Conservation (phyloP, 2,888 invertebrate species). For the Smittia aterrima region DNA sequence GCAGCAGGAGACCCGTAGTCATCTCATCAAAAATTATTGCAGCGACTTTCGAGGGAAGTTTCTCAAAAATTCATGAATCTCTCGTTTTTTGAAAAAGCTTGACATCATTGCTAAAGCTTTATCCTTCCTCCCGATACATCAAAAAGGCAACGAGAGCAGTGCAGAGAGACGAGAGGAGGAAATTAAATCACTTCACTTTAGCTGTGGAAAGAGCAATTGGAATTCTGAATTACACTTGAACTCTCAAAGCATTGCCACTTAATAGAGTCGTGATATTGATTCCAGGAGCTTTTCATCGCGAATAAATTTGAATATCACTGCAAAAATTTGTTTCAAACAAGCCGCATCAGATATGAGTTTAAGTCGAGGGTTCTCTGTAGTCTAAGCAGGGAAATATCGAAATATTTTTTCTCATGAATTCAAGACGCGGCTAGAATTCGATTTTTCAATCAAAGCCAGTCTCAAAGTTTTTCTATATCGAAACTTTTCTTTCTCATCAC, state of each 20-base stretch:
- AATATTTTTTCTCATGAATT: not conserved
- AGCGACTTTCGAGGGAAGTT: no score
- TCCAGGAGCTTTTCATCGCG: not conserved
- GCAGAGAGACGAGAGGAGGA: not conserved
- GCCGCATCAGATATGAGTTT: not conserved
- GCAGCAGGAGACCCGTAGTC: no score
- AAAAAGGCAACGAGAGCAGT: no score
- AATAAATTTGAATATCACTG: not conserved
- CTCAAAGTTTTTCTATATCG: not conserved
- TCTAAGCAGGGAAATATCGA: not conserved
- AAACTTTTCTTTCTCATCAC: not conserved
- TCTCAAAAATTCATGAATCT: no score
- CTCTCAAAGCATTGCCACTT: no score
- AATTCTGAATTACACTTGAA: not conserved
- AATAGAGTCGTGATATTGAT: no score
- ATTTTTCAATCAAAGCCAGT: not conserved
- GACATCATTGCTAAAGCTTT: no score
- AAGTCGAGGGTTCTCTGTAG: not conserved
- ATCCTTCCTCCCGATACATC: no score
- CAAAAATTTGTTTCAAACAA: not conserved
- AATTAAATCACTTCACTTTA: not conserved
- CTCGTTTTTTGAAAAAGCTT: no score
- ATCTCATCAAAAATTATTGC: no score
- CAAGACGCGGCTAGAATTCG: not conserved
- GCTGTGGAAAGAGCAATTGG: not conserved